Conservation (phyloP, 2,797 vertebrate genomes). For the Takifugu ocellatus region DNA sequence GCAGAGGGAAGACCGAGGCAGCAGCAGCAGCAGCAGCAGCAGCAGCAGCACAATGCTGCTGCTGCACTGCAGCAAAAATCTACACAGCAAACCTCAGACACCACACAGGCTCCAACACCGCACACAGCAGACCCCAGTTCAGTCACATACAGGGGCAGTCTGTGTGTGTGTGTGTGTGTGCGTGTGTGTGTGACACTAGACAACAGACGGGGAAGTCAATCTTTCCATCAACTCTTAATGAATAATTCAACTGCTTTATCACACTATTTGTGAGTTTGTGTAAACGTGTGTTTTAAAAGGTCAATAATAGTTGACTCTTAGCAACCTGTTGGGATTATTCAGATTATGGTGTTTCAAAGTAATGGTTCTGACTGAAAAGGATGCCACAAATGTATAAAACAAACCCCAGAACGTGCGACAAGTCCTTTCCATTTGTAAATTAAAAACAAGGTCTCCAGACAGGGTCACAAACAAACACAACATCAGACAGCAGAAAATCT, state of each 20-base stretch:
- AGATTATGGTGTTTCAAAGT: background rate
- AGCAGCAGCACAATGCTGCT: constrained; percentile 76
- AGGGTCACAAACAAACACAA: too few relatives aligned
- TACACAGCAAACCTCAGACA: constrained; percentile 75
- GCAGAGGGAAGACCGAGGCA: constrained; percentile 53
- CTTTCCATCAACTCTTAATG: constrained; percentile 15
- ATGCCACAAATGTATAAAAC: background rate
- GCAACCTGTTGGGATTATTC: constrained; percentile 7
- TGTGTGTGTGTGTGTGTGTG: constrained; percentile 1
- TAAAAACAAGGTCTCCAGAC: too few relatives aligned
- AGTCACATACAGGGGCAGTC: constrained; percentile 8
- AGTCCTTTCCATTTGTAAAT: too few relatives aligned
- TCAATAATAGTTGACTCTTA: background rate
- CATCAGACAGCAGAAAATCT: background rate
- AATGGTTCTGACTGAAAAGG: constrained; percentile 2
- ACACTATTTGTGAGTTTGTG: background rate
- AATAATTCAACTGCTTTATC: constrained; percentile 4
- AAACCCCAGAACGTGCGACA: background rate
- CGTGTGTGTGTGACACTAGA: background rate
- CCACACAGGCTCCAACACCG: constrained; percentile 75
- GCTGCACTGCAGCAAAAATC: constrained; percentile 94
- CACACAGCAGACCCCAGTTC: constrained; percentile 63
- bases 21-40: constrained; percentile 64
- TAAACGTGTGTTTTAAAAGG: constrained; percentile 10
- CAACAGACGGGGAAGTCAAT: background rate